Conservation (phyloP, 2,797 vertebrate genomes). For the Neosilurus hyrtlii region DNA sequence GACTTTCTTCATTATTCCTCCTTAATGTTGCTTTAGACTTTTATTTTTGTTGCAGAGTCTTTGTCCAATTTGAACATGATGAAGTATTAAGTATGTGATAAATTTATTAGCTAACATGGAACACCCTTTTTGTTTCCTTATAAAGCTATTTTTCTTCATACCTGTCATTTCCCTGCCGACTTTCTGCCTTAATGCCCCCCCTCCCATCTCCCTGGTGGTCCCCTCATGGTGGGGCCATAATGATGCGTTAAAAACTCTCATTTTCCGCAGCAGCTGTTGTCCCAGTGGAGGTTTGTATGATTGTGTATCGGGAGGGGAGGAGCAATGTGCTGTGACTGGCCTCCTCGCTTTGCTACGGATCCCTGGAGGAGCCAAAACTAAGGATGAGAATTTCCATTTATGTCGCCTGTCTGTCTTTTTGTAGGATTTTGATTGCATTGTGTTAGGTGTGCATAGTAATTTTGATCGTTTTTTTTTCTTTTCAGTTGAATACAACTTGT, state of each 20-base stretch:
- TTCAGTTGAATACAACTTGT: conserved; percentile 8
- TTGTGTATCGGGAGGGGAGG: conserved; percentile 29
- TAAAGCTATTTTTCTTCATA: conserved; percentile 21
- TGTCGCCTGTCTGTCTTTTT: not conserved
- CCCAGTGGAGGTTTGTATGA: conserved; percentile 43
- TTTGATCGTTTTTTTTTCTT: not conserved
- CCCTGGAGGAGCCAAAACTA: conserved; percentile 17
- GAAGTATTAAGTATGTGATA: not conserved
- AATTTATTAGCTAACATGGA: conserved; percentile 14
- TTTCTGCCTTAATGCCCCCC: not conserved
- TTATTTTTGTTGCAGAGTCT: not conserved
- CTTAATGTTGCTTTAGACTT: not conserved
- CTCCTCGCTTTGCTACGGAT: conserved; percentile 19
- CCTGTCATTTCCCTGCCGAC: conserved; percentile 22
- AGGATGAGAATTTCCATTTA: conserved; percentile 1
- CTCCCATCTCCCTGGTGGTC: conserved; percentile 38
- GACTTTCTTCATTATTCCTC: not conserved
- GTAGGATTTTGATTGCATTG: not conserved
- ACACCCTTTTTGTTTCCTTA: conserved; percentile 3
- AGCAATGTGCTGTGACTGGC: conserved; percentile 50
- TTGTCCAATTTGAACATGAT: not conserved
- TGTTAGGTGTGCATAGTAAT: not conserved
- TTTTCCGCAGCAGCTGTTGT: conserved; percentile 53
- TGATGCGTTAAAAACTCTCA: conserved; percentile 62
- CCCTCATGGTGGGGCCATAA: conserved; percentile 51